These are phyloP conservation scores for Plumapathes pennacea DNA, from an alignment of 92 coral and sea anemone species.

Conservation along the genomic window DNA sequence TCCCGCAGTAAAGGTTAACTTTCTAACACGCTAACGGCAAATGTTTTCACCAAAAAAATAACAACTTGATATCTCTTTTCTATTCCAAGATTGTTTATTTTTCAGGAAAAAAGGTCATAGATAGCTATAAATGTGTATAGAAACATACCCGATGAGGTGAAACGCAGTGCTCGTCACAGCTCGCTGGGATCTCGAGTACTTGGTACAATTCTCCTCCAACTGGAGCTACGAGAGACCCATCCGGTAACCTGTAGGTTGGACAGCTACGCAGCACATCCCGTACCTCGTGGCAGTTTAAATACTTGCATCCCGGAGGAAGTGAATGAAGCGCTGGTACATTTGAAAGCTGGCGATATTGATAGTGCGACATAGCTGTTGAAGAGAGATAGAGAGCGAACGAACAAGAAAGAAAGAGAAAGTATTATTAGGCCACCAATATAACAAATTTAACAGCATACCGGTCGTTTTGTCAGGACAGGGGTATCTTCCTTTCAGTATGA, in stretches of 20 bases:
- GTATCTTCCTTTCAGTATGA: too few species aligned
- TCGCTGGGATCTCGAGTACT: constrained; percentile 79
- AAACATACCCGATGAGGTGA: constrained; percentile 56
- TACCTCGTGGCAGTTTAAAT: constrained; percentile 75
- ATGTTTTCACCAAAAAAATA: background rate
- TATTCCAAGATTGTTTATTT: background rate
- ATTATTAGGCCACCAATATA: too few species aligned
- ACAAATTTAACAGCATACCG: constrained; percentile 1
- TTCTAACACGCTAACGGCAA: constrained; percentile 1
- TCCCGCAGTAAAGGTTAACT: too few species aligned
- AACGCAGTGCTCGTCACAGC: constrained; percentile 79
- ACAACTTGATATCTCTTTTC: background rate
- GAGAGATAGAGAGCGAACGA: constrained; percentile 1
- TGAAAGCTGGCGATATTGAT: constrained; percentile 18
- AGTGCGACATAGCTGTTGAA: background rate
- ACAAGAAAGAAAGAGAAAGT: background rate
- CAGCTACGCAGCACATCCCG: constrained; percentile 66
- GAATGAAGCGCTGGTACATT: constrained; percentile 50
- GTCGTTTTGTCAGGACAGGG: background rate
- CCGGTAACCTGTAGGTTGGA: constrained; percentile 75
- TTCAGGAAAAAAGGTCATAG: too few species aligned
- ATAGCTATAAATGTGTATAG: too few species aligned
- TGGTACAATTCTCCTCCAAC: constrained; percentile 86
- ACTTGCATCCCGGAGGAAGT: constrained; percentile 87
- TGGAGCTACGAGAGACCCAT: constrained; percentile 79